These are phyloP conservation scores for Psococerastis gibbosa DNA, from an alignment of 2,888 invertebrate species.

Conservation along the genomic window DNA sequence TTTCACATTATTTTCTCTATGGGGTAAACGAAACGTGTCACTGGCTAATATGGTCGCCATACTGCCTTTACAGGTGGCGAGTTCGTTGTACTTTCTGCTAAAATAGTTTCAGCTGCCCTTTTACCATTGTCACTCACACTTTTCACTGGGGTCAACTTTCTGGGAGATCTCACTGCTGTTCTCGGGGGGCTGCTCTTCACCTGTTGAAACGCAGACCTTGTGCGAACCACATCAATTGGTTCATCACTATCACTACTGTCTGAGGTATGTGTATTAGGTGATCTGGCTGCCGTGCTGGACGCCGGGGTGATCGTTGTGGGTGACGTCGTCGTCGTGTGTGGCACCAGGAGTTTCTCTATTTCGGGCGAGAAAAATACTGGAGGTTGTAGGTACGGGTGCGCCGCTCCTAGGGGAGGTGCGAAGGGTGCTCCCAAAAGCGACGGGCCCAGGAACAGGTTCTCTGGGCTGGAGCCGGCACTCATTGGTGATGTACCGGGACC, in stretches of 20 bases:
- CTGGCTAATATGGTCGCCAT: constrained; percentile 49
- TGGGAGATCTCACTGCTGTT: constrained; percentile 31
- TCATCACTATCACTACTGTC: constrained; percentile 45
- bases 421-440: constrained; percentile 11
- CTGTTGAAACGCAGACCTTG: constrained; percentile 55
- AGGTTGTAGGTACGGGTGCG: constrained; percentile 12
- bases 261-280: constrained; percentile 29
- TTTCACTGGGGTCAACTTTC: constrained; percentile 1
- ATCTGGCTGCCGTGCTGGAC: constrained; percentile 27
- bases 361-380: constrained; percentile 8
- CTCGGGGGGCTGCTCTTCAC: constrained; percentile 35
- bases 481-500: constrained; percentile 7
- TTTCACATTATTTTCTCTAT: no score
- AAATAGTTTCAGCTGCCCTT: background rate
- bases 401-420: constrained; percentile 12
- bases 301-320: constrained; percentile 26
- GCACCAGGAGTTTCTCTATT: constrained; percentile 10
- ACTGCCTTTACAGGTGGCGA: constrained; percentile 39
- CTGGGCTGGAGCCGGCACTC: background rate
- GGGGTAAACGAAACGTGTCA: no score
- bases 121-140: constrained; percentile 1
- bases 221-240: constrained; percentile 53
- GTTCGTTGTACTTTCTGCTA: constrained; percentile 12
- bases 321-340: constrained; percentile 1
- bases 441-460: constrained; percentile 12